Conservation (phyloP, 2,797 vertebrate species). For the Cynodonichthys magdalenae region DNA sequence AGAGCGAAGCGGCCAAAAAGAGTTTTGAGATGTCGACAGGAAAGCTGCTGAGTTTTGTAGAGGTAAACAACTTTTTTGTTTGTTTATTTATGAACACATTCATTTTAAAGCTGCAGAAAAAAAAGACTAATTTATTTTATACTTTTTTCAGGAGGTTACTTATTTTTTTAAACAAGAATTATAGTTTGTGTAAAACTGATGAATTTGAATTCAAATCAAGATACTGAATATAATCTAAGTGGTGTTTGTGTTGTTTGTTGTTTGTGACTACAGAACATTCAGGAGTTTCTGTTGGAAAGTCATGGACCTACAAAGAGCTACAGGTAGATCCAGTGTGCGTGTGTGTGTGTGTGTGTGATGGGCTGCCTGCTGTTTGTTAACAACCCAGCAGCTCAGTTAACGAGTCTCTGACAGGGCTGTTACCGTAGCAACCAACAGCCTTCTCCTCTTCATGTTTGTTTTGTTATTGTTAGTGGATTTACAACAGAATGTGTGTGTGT, state of each 20-base stretch:
- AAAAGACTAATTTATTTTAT: no score
- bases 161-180: no score
- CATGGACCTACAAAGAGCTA: constrained; percentile 77
- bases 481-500: no score
- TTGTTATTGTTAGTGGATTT: no score
- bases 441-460: no score
- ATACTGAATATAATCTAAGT: no score
- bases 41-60: constrained; percentile 91
- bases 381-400: no score
- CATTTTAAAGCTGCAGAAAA: not conserved
- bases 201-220: not conserved
- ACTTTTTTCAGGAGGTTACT: no score
- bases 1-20: constrained; percentile 87
- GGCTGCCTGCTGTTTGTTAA: no score
- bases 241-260: not conserved
- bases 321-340: constrained; percentile 85
- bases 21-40: constrained; percentile 87
- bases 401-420: no score
- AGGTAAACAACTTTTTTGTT: constrained; percentile 75
- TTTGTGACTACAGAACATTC: constrained; percentile 81
- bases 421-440: no score
- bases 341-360: constrained; percentile 11
- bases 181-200: not conserved
- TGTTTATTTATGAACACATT: no score
- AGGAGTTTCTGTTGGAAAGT: constrained; percentile 86